phyloP scores from a whole-genome alignment of 2,888 invertebrate genomes.

The Epinotia bilunana region DNA sequence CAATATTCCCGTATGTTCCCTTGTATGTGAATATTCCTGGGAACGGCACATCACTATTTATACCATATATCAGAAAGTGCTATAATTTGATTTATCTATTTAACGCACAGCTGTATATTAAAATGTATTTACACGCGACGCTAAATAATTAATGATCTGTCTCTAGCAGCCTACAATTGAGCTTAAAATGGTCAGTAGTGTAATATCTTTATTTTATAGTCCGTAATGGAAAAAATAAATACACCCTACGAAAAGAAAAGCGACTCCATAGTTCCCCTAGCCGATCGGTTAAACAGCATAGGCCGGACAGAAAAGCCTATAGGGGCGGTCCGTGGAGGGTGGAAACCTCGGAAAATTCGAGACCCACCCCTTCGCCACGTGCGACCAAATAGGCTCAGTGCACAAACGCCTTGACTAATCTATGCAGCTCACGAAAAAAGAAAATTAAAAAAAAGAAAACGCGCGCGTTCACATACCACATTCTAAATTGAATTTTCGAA shows the following conservation, averaged over 20 bases:
- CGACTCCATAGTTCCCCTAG: conserved; percentile 69
- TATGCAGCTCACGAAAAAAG: conserved; percentile 77
- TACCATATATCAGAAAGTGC: neutral
- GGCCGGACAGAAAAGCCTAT: conserved; percentile 85
- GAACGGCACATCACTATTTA: no score
- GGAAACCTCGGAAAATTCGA: conserved; percentile 84
- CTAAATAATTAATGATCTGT: neutral
- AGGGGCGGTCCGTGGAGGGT: conserved; percentile 84
- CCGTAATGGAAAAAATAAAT: neutral
- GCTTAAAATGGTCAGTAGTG: neutral
- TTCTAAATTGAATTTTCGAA: conserved; percentile 60
- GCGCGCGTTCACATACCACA: conserved; percentile 67
- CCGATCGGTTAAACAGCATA: conserved; percentile 83
- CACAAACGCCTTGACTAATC: conserved; percentile 79
- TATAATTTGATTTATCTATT: neutral
- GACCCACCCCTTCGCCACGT: conserved; percentile 82
- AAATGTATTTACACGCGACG: neutral
- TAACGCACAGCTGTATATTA: neutral
- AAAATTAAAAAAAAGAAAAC: conserved; percentile 56
- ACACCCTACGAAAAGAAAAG: conserved; percentile 41
- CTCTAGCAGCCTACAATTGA: neutral
- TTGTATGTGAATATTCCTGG: no score
- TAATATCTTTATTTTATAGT: neutral
- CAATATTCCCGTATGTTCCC: no score
- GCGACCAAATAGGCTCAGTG: conserved; percentile 80